A percentile compares a stretch with the other conserved stretches of the same genome.
phyloP scores from a whole-genome alignment of 2,797 vertebrate genomes.

The Calcarius lapponicus region DNA sequence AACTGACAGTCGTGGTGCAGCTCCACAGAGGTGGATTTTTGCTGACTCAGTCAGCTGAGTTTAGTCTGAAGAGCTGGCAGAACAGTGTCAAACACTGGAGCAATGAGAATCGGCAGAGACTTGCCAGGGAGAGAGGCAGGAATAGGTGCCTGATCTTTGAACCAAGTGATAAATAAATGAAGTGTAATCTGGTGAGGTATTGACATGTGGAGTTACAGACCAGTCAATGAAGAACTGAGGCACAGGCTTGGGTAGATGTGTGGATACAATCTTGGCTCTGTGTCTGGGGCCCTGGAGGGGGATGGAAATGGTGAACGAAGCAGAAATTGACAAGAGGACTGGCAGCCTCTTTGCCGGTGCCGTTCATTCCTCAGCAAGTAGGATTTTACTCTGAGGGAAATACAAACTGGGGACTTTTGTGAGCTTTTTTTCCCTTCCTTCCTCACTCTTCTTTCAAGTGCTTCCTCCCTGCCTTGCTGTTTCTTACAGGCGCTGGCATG shows the following conservation, averaged over 20 bases:
- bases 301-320: neutral
- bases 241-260: neutral
- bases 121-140: neutral
- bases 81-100: neutral
- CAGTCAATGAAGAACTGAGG: neutral
- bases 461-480: neutral
- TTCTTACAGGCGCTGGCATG: neutral
- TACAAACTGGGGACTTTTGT: neutral
- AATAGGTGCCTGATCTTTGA: neutral
- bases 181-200: neutral
- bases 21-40: neutral
- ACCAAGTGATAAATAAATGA: neutral
- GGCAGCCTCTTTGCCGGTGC: neutral
- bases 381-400: neutral
- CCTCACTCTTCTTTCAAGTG: neutral
- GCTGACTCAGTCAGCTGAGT: neutral
- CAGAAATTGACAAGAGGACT: neutral
- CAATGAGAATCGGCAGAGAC: neutral
- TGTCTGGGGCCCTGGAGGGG: accelerated
- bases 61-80: neutral
- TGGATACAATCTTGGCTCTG: neutral
- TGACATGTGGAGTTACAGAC: neutral
- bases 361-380: neutral
- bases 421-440: neutral
- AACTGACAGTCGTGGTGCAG: neutral